These are phyloP conservation scores for Desoria tigrina DNA, from an alignment of 2,888 invertebrate genomes.

Conservation along the genomic window DNA sequence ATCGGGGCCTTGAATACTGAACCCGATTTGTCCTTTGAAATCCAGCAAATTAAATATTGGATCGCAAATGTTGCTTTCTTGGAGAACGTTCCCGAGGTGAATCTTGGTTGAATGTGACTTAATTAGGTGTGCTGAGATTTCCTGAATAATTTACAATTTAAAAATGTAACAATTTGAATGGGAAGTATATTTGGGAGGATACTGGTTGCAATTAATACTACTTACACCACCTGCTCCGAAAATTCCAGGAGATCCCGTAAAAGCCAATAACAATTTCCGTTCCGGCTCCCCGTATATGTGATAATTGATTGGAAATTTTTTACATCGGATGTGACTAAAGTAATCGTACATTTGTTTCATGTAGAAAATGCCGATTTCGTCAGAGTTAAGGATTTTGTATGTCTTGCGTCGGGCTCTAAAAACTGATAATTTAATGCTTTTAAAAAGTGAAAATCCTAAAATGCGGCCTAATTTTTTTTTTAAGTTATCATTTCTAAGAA, in stretches of 20 bases:
- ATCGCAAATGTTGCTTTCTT: slow-evolving; percentile 16
- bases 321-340: neutral
- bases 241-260: slow-evolving; percentile 7
- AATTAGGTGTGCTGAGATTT: neutral
- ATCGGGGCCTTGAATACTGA: slow-evolving; percentile 21
- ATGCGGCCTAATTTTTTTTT: neutral
- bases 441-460: slow-evolving; percentile 1
- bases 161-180: neutral
- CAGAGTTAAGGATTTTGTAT: slow-evolving; percentile 7
- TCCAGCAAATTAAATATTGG: slow-evolving; percentile 21
- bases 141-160: neutral
- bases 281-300: slow-evolving; percentile 10
- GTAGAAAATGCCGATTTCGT: slow-evolving; percentile 6
- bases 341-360: slow-evolving; percentile 7
- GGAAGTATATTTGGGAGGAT: neutral
- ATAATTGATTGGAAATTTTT: slow-evolving; percentile 11
- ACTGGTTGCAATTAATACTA: neutral
- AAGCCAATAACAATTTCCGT: neutral
- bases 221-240: slow-evolving; percentile 25
- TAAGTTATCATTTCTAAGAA: no score
- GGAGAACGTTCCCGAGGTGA: slow-evolving; percentile 11
- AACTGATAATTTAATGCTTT: slow-evolving; percentile 3
- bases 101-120: neutral
- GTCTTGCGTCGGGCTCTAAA: neutral
- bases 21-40: neutral